phyloP scores from a whole-genome alignment of 2,888 invertebrate species.

The Hedychridium roseum region DNA sequence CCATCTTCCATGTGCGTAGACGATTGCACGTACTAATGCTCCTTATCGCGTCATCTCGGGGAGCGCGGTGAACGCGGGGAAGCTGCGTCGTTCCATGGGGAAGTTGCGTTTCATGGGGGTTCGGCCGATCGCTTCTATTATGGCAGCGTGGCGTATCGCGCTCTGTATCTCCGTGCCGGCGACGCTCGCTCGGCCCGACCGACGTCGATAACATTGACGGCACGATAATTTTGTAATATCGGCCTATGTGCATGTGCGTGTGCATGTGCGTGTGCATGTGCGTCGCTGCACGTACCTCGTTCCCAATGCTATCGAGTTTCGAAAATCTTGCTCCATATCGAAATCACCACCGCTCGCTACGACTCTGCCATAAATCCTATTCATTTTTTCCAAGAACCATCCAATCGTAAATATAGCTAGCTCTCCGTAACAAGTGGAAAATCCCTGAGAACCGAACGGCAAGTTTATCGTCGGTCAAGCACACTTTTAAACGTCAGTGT shows the following conservation, averaged over 20 bases:
- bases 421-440: no score
- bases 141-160: slow-evolving; percentile 41
- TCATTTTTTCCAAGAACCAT: no score
- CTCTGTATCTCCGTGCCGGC: slow-evolving; percentile 49
- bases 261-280: neutral
- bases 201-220: slow-evolving; percentile 57
- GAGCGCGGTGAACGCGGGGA: slow-evolving; percentile 30
- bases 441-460: no score
- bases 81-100: slow-evolving; percentile 42
- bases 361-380: no score
- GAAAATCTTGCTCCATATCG: no score
- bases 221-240: slow-evolving; percentile 56
- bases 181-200: slow-evolving; percentile 32
- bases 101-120: slow-evolving; percentile 46
- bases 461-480: no score
- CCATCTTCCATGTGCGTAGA: no score
- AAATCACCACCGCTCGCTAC: no score
- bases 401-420: no score
- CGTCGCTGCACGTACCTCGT: no score
- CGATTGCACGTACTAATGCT: slow-evolving; percentile 45
- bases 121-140: slow-evolving; percentile 40
- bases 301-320: no score
- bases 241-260: slow-evolving; percentile 13
- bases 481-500: no score
- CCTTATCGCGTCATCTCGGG: slow-evolving; percentile 54